phyloP scores from a whole-genome alignment of 92 coral and sea anemone genomes.

The Epizoanthus fatuus region DNA sequence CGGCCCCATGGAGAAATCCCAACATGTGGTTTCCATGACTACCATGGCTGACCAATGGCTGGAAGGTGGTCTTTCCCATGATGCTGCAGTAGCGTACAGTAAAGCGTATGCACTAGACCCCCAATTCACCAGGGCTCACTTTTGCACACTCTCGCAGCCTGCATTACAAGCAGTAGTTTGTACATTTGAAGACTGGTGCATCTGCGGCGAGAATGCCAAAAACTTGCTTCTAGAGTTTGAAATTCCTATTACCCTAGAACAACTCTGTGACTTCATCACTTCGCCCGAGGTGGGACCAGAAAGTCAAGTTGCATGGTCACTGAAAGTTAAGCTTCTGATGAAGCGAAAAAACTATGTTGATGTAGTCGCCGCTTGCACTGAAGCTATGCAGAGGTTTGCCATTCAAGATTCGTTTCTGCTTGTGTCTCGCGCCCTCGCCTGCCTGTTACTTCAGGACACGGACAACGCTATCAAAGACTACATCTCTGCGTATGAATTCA shows the following conservation, averaged over 20 bases:
- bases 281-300: constrained; percentile 74
- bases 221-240: constrained; percentile 46
- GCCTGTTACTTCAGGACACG: constrained; percentile 47
- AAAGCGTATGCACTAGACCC: constrained; percentile 89
- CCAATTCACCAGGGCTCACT: constrained; percentile 76
- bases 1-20: neutral
- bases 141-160: constrained; percentile 58
- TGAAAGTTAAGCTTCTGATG: constrained; percentile 70
- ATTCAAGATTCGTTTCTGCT: constrained; percentile 50
- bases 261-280: constrained; percentile 83
- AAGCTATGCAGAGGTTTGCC: constrained; percentile 67
- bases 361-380: constrained; percentile 67
- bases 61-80: constrained; percentile 69
- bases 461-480: constrained; percentile 70
- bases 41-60: constrained; percentile 77
- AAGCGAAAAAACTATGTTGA: constrained; percentile 52
- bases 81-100: constrained; percentile 83
- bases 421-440: constrained; percentile 74
- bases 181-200: constrained; percentile 87
- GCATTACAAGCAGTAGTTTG: constrained; percentile 63
- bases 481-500: constrained; percentile 61
- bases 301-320: constrained; percentile 87
- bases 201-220: constrained; percentile 71
- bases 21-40: constrained; percentile 22
- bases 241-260: constrained; percentile 65